Conservation (phyloP, 1,140 invertebrate species). For the Aphis craccivora region DNA sequence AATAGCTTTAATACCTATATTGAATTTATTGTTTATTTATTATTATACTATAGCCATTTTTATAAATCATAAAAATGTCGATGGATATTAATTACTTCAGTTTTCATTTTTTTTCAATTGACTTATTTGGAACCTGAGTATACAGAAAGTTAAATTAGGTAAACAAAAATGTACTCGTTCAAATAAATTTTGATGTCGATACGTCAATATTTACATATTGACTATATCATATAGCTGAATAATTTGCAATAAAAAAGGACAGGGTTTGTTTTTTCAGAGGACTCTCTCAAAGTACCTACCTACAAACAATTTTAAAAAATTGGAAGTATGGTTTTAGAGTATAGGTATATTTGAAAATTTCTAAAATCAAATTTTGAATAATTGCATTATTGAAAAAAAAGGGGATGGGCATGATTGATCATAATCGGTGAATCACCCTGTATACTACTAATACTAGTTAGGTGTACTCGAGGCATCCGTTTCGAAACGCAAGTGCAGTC, state of each 20-base stretch:
- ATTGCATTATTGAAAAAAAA: not conserved
- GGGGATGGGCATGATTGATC: not conserved
- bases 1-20: not conserved
- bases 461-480: constrained; percentile 8
- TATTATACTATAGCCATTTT: not conserved
- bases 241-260: too few species aligned
- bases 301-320: not conserved
- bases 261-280: not conserved
- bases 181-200: too few species aligned
- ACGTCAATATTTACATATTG: too few species aligned
- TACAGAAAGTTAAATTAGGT: too few species aligned
- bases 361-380: not conserved
- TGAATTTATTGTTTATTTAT: not conserved
- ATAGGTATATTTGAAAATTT: not conserved
- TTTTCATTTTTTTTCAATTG: too few species aligned
- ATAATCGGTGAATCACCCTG: not conserved
- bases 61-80: not conserved
- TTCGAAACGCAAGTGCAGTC: not conserved
- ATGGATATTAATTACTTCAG: not conserved
- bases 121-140: too few species aligned
- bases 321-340: not conserved
- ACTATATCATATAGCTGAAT: too few species aligned
- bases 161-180: too few species aligned
- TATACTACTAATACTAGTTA: not conserved
- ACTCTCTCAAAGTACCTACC: too few species aligned